These are phyloP conservation scores for Malurus melanocephalus DNA, from an alignment of 2,113 vertebrate species.

Conservation along the genomic window DNA sequence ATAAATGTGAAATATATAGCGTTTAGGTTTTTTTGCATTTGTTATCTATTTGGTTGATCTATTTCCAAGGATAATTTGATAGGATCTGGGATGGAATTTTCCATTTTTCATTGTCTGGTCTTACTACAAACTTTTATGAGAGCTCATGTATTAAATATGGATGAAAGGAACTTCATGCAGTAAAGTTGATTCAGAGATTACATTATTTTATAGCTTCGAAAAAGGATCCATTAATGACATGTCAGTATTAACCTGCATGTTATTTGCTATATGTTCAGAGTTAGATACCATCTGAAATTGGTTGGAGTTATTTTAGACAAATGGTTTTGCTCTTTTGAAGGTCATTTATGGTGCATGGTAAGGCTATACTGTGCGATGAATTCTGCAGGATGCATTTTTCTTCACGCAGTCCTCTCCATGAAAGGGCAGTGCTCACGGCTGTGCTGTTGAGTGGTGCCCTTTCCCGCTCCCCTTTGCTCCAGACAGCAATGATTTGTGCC, in stretches of 20 bases:
- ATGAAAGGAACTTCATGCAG: background rate
- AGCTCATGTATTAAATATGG: constrained; percentile 45
- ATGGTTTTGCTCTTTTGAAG: constrained; percentile 40
- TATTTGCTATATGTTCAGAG: constrained; percentile 11
- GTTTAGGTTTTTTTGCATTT: background rate
- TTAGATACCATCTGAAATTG: constrained; percentile 23
- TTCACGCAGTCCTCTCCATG: background rate
- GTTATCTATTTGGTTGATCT: background rate
- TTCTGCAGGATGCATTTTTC: constrained; percentile 33
- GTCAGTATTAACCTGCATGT: constrained; percentile 14
- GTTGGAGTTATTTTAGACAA: constrained; percentile 37
- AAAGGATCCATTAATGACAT: constrained; percentile 34
- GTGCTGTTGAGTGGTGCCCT: background rate
- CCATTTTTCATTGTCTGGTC: constrained; percentile 23
- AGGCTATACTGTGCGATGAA: background rate
- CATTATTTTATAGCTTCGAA: background rate
- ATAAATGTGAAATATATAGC: background rate
- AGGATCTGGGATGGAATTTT: constrained; percentile 1
- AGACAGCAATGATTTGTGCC: background rate
- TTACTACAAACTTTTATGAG: constrained; percentile 9
- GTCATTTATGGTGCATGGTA: background rate
- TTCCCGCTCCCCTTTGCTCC: background rate
- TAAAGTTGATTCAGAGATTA: constrained; percentile 31
- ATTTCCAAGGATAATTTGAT: constrained; percentile 4
- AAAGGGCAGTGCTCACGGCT: background rate